A percentile compares a stretch with the other conserved stretches of the same genome.
These are phyloP conservation scores for Drosophila neotestacea DNA, from an alignment of 2,888 invertebrate genomes.

Conservation along the genomic window DNA sequence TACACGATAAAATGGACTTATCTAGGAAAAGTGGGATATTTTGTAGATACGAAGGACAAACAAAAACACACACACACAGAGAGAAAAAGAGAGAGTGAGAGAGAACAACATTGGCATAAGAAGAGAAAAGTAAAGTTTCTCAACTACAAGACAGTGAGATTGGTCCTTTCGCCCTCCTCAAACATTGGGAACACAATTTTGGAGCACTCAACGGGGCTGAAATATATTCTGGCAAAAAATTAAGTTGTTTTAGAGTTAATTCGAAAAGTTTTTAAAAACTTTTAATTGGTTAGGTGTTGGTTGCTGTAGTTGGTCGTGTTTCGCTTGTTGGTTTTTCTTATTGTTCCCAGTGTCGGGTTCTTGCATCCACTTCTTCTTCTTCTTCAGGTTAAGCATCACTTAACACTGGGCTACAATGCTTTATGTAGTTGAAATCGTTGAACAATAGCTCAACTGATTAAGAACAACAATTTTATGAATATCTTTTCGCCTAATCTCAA, in stretches of 20 bases:
- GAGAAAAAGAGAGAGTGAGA: not conserved
- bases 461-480: not conserved
- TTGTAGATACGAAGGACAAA: conserved; percentile 42
- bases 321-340: conserved; percentile 28
- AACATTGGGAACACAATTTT: conserved; percentile 42
- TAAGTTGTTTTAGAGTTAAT: conserved; percentile 71
- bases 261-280: conserved; percentile 67
- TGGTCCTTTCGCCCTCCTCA: not conserved
- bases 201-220: conserved; percentile 38
- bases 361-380: conserved; percentile 33
- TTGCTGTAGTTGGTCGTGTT: conserved; percentile 28
- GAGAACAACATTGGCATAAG: conserved; percentile 4
- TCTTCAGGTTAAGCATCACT: conserved; percentile 43
- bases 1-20: conserved; percentile 35
- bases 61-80: not conserved
- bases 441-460: conserved; percentile 10
- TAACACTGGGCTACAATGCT: conserved; percentile 33
- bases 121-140: conserved; percentile 33
- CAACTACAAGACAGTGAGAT: conserved; percentile 22
- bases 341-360: conserved; percentile 36
- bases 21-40: conserved; percentile 58
- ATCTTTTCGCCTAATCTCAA: conserved; percentile 4
- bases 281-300: conserved; percentile 70
- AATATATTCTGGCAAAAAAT: conserved; percentile 51
- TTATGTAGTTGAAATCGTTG: conserved; percentile 4